A percentile compares a stretch with the other conserved stretches of the same genome.
Conservation (phyloP, 2,797 vertebrate genomes). For the Chiloscyllium punctatum region DNA sequence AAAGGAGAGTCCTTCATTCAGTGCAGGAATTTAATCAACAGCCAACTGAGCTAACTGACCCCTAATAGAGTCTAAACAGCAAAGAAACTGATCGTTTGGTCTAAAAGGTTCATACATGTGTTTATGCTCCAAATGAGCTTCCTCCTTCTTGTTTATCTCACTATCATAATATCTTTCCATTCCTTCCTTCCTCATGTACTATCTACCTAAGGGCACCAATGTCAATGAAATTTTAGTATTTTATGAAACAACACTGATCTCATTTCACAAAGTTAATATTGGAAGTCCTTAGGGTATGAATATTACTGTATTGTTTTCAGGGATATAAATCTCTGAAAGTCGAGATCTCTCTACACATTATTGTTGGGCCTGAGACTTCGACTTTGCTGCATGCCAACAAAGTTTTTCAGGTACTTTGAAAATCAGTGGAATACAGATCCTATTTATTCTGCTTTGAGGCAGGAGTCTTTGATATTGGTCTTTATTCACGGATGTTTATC, state of each 20-base stretch:
- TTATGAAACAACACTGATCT: neutral
- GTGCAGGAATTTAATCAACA: too few species aligned
- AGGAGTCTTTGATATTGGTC: neutral
- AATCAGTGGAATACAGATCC: neutral
- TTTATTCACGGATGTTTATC: neutral
- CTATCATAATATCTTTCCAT: neutral
- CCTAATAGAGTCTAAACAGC: neutral
- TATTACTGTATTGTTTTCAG: neutral
- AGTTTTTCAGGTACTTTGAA: neutral
- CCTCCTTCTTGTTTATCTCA: neutral
- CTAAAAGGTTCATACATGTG: neutral
- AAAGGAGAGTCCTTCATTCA: too few species aligned
- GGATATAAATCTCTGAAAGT: neutral
- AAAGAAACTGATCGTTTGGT: neutral
- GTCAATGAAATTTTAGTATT: neutral
- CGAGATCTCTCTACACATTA: neutral
- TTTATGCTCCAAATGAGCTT: neutral
- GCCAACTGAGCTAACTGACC: too few species aligned
- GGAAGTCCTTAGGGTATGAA: neutral
- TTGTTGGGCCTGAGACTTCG: neutral
- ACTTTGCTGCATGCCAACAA: neutral
- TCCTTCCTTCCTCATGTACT: neutral
- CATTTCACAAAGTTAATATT: neutral
- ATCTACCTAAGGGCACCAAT: neutral
- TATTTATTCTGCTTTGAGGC: neutral